Evolutionary conservation across 2,797 vertebrate genomes (phyloP).

Genomic region (Euthynnus affinis): DNA sequence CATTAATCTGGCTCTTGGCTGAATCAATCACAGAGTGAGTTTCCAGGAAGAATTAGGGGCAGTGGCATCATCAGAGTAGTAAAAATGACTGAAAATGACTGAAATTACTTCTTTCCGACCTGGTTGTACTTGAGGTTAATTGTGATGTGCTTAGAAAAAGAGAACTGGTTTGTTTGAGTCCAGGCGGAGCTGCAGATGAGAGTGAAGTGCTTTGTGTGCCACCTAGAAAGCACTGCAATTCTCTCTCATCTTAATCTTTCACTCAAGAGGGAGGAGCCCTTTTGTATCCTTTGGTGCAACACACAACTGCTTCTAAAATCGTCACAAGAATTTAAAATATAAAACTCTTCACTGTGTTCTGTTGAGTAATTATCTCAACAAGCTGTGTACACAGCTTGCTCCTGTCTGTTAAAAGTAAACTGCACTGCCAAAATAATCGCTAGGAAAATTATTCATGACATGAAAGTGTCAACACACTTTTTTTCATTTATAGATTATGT

Average conservation of each 20-base stretch:
- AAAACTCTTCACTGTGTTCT: constrained; percentile 36
- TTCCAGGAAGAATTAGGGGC: constrained; percentile 67
- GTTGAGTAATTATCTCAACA: constrained; percentile 25
- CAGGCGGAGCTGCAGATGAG: constrained; percentile 64
- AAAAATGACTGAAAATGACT: constrained; percentile 70
- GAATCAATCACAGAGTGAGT: constrained; percentile 61
- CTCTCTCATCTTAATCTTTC: constrained; percentile 73
- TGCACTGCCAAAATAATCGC: background rate
- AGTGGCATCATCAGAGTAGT: constrained; percentile 73
- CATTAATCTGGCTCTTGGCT: constrained; percentile 61
- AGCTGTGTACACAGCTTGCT: background rate
- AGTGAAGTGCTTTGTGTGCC: constrained; percentile 75
- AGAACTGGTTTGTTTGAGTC: constrained; percentile 67
- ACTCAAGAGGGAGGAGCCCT: constrained; percentile 54
- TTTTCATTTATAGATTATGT: constrained; percentile 13
- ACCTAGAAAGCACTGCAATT: constrained; percentile 63
- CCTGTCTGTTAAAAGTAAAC: constrained; percentile 9
- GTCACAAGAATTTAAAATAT: constrained; percentile 52
- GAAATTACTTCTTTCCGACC: constrained; percentile 73
- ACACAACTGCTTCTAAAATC: constrained; percentile 68
- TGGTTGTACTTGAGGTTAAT: constrained; percentile 80
- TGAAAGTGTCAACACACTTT: constrained; percentile 5
- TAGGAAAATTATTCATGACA: constrained; percentile 13
- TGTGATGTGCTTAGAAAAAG: constrained; percentile 76
- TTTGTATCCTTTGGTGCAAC: constrained; percentile 46